These are phyloP conservation scores for Parnassius orleans DNA, from an alignment of 2,888 invertebrate genomes.

Conservation along the genomic window DNA sequence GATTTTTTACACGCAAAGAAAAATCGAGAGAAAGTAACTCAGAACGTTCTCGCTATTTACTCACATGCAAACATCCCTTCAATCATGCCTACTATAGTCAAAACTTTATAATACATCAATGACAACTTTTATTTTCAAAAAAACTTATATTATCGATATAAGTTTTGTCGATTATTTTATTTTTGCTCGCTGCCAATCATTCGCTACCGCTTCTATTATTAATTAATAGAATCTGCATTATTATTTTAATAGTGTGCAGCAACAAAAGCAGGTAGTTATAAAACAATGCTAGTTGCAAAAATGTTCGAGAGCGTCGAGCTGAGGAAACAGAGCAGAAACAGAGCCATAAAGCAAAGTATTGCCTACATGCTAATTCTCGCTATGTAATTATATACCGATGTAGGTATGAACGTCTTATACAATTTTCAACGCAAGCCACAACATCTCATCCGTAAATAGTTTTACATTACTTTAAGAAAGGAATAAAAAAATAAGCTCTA, in stretches of 20 bases:
- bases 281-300: slow-evolving; percentile 72
- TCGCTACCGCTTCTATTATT: not conserved
- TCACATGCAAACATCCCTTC: slow-evolving; percentile 45
- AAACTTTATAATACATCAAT: not conserved
- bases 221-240: not conserved
- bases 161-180: no score
- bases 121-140: no score
- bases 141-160: no score
- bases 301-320: slow-evolving; percentile 62
- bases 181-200: no score
- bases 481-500: slow-evolving; percentile 12
- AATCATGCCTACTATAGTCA: not conserved
- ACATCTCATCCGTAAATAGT: slow-evolving; percentile 61
- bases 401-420: slow-evolving; percentile 54
- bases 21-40: slow-evolving; percentile 59
- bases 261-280: slow-evolving; percentile 62
- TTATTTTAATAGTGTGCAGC: slow-evolving; percentile 36
- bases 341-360: slow-evolving; percentile 70
- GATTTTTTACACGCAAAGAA: slow-evolving; percentile 78
- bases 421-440: slow-evolving; percentile 66
- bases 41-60: slow-evolving; percentile 23
- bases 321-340: slow-evolving; percentile 71
- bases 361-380: slow-evolving; percentile 76
- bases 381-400: slow-evolving; percentile 57
- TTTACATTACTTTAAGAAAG: slow-evolving; percentile 40